phyloP scores from a whole-genome alignment of 2,797 vertebrate species.

The Leptodactylus fallax region DNA sequence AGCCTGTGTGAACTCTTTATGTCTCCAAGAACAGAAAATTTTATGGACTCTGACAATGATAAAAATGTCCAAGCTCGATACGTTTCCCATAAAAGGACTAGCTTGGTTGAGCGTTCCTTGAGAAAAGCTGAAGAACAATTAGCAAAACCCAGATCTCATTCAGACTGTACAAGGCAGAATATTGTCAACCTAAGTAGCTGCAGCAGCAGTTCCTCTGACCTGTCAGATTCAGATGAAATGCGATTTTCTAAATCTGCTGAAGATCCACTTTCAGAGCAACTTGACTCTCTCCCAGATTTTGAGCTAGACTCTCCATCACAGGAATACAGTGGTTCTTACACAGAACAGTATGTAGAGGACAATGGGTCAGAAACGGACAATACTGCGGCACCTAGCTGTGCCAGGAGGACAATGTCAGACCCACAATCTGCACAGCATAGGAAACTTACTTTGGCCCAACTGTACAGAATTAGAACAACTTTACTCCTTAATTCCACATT shows the following conservation, averaged over 20 bases:
- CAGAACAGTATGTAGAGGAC: slow-evolving; percentile 44
- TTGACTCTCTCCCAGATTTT: slow-evolving; percentile 46
- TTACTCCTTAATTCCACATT: slow-evolving; percentile 95
- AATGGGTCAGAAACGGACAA: slow-evolving; percentile 30
- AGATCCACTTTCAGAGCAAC: slow-evolving; percentile 29
- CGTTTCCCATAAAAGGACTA: slow-evolving; percentile 60
- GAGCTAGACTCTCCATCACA: slow-evolving; percentile 23
- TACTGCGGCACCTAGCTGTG: slow-evolving; percentile 23
- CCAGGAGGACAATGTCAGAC: slow-evolving; percentile 74
- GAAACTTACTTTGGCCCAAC: slow-evolving; percentile 83
- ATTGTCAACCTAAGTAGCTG: slow-evolving; percentile 58
- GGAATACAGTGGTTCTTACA: slow-evolving; percentile 24
- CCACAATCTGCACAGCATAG: slow-evolving; percentile 76
- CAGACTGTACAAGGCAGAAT: slow-evolving; percentile 5
- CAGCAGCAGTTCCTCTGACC: slow-evolving; percentile 69
- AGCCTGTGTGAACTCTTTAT: slow-evolving; percentile 83
- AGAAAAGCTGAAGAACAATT: slow-evolving; percentile 65
- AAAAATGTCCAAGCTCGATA: slow-evolving; percentile 45
- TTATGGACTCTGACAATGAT: background rate
- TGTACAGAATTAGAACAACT: slow-evolving; percentile 91
- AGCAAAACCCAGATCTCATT: slow-evolving; percentile 2
- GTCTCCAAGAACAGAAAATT: slow-evolving; percentile 39
- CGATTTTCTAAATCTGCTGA: slow-evolving; percentile 4
- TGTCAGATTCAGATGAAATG: slow-evolving; percentile 67
- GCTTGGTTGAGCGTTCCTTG: slow-evolving; percentile 67